phyloP scores from a whole-genome alignment of 2,797 vertebrate species.

The Tympanoctomys barrerae region DNA sequence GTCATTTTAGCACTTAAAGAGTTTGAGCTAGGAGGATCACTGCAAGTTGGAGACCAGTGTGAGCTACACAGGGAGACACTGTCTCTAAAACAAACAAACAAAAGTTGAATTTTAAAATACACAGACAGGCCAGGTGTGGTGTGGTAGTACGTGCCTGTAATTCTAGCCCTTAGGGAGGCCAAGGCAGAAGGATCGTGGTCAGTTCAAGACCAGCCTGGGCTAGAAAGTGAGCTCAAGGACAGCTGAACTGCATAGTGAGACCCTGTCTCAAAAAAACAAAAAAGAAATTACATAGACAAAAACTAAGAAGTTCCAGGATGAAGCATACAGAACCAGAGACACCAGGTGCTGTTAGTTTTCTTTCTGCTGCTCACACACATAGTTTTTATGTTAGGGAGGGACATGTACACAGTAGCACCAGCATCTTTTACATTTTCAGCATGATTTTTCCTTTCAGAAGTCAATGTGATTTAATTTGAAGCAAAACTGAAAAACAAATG shows the following conservation, averaged over 20 bases:
- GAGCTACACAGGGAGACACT: too few relatives aligned
- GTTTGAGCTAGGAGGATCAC: neutral
- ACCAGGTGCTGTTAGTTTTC: neutral
- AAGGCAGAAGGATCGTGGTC: neutral
- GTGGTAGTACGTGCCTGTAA: too few relatives aligned
- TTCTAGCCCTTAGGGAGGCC: neutral
- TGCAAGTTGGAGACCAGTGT: neutral
- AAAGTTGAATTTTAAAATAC: neutral
- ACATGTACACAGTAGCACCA: neutral
- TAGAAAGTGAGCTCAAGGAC: neutral
- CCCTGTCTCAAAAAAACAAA: neutral
- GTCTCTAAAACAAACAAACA: neutral
- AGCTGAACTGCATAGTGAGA: neutral
- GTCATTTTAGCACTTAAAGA: neutral
- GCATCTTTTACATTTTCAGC: constrained; percentile 31
- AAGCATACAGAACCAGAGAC: constrained; percentile 5
- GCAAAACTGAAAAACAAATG: constrained; percentile 53
- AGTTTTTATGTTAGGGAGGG: neutral
- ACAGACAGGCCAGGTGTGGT: too few relatives aligned
- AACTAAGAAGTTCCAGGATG: neutral
- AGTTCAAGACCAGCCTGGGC: neutral
- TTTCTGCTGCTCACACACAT: neutral
- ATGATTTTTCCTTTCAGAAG: constrained; percentile 69
- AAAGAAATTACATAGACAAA: neutral
- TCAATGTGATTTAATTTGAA: constrained; percentile 63